Percentiles rank a stretch among this genome's conserved stretches.
These are phyloP conservation scores for Theodoxus fluviatilis DNA, from an alignment of 2,888 invertebrate genomes.

Conservation along the genomic window DNA sequence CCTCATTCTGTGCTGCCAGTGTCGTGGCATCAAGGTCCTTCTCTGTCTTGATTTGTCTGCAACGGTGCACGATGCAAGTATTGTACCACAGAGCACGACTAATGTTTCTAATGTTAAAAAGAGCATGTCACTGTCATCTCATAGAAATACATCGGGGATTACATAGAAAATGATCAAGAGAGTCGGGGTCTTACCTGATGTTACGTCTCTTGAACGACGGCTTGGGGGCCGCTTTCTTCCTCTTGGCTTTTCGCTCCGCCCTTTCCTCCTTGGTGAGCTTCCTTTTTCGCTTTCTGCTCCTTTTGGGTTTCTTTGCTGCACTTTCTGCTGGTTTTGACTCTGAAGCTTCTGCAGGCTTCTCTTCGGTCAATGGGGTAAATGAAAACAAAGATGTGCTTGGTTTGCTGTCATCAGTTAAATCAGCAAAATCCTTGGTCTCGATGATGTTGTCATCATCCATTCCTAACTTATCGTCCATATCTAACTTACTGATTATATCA, in stretches of 20 bases:
- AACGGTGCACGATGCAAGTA: too few relatives aligned
- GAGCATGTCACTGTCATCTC: too few relatives aligned
- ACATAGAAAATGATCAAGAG: neutral
- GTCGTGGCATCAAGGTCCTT: conserved; percentile 92
- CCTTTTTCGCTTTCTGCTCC: conserved; percentile 31
- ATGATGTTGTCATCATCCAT: too few relatives aligned
- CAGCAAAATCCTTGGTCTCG: too few relatives aligned
- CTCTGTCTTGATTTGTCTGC: conserved; percentile 89
- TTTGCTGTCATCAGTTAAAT: too few relatives aligned
- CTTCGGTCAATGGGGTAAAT: too few relatives aligned
- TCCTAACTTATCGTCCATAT: too few relatives aligned
- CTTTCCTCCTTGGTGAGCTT: conserved; percentile 35
- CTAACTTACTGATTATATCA: too few relatives aligned
- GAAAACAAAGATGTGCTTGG: too few relatives aligned
- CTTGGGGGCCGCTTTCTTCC: conserved; percentile 29
- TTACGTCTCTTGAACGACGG: conserved; percentile 45
- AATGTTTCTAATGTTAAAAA: too few relatives aligned
- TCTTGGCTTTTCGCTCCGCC: conserved; percentile 42
- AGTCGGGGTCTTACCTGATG: conserved; percentile 50
- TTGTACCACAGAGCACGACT: too few relatives aligned
- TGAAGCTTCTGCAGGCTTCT: too few relatives aligned
- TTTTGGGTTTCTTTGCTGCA: conserved; percentile 26
- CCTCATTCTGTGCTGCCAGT: conserved; percentile 88
- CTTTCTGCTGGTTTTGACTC: conserved; percentile 10
- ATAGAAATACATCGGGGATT: neutral